Conservation (phyloP, 2,888 invertebrate species). For the Mythimna impura region DNA sequence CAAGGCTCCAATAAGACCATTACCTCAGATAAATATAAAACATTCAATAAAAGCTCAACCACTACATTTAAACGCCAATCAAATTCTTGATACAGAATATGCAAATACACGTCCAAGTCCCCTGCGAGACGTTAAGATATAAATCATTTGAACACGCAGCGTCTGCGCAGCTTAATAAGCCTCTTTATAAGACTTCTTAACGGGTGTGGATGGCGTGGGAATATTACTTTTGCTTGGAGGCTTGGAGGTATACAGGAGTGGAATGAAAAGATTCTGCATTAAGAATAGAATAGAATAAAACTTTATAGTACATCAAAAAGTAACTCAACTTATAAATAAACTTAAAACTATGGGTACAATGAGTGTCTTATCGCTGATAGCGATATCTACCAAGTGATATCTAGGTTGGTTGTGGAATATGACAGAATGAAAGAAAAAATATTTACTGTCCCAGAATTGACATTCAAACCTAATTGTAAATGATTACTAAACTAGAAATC, state of each 20-base stretch:
- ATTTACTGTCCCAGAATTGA: too few species aligned
- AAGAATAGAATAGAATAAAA: too few species aligned
- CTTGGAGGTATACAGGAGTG: slow-evolving; percentile 29
- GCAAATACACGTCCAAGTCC: slow-evolving; percentile 49
- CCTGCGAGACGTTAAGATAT: slow-evolving; percentile 63
- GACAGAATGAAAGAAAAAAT: too few species aligned
- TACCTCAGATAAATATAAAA: slow-evolving; percentile 32
- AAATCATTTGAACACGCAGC: slow-evolving; percentile 60
- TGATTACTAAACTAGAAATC: too few species aligned
- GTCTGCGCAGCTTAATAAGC: slow-evolving; percentile 48
- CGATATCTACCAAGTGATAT: too few species aligned
- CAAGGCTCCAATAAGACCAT: slow-evolving; percentile 11
- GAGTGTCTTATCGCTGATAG: too few species aligned
- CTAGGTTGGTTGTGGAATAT: too few species aligned
- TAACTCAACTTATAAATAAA: too few species aligned
- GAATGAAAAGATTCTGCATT: neutral
- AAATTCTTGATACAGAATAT: slow-evolving; percentile 60
- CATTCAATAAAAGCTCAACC: slow-evolving; percentile 44
- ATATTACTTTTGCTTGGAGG: slow-evolving; percentile 21
- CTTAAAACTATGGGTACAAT: too few species aligned
- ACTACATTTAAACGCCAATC: slow-evolving; percentile 60
- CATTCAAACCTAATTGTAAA: too few species aligned
- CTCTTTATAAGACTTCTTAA: slow-evolving; percentile 61
- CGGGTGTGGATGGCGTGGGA: slow-evolving; percentile 58
- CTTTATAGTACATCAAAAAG: too few species aligned